phyloP scores from a whole-genome alignment of 2,888 invertebrate species.

The Meteorus colon region DNA sequence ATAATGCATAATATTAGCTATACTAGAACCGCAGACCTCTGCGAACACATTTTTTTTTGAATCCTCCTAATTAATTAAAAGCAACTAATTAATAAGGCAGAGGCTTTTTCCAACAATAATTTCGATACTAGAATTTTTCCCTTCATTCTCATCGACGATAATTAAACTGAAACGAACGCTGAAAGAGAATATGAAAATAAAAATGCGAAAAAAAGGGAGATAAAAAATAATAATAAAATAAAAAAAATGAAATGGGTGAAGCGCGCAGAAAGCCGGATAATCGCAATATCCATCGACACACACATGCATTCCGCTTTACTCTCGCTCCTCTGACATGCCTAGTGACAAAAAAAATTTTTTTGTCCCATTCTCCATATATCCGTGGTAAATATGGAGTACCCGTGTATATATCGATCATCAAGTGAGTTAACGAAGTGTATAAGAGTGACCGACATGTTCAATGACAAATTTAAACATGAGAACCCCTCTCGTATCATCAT shows the following conservation, averaged over 20 bases:
- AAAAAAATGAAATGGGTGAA: conserved; percentile 29
- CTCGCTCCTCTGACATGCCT: conserved; percentile 32
- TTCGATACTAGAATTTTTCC: conserved; percentile 4
- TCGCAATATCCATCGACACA: conserved; percentile 46
- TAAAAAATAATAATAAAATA: conserved; percentile 12
- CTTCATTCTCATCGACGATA: conserved; percentile 28
- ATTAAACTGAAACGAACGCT: conserved; percentile 37
- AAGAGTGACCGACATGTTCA: conserved; percentile 37
- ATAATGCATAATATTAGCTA: background rate
- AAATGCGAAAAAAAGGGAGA: conserved; percentile 18
- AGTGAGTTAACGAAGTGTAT: conserved; percentile 39
- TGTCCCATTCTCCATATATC: conserved; percentile 21
- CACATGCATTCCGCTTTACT: conserved; percentile 28
- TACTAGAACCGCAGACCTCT: background rate
- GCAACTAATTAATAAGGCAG: background rate
- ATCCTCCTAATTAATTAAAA: conserved; percentile 1
- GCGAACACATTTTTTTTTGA: background rate
- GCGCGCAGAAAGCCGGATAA: conserved; percentile 39
- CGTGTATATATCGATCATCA: conserved; percentile 40
- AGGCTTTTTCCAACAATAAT: background rate
- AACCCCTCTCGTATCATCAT: background rate
- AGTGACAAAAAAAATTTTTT: conserved; percentile 33
- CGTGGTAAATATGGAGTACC: conserved; percentile 29
- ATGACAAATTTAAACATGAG: conserved; percentile 40
- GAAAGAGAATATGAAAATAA: conserved; percentile 23